Base-by-base conservation (phyloP, 2,888 invertebrate genomes). In the Phalera bucephala region DNA sequence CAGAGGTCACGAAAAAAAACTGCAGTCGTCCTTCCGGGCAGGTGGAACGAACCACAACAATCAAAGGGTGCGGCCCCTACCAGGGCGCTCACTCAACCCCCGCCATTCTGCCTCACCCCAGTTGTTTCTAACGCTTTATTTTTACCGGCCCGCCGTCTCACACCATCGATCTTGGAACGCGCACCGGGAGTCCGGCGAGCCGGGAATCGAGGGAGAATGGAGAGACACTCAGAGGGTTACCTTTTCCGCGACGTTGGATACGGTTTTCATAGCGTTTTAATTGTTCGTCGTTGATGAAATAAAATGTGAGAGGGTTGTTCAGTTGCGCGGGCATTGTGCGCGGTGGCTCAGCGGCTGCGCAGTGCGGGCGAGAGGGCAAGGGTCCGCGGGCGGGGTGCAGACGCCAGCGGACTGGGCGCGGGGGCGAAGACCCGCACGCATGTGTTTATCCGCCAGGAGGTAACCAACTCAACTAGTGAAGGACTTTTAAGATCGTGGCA, bases 31-130 rank as follows among this genome's bases (percentile, higher is more conserved):
- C 52, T 40, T 36, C 32, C 48, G 40, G 54, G 52, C 65, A 68
- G 66, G 71, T 64, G 57, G 54, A 60, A 60, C 57, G 64, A 61
- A 40, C 60, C 67, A 63, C 67, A 57, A 62, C 64, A 64, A 65
- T 56, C 59, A 63, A 70, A 80, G 81, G 83, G 83, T 75, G 82
- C 77, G 79, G 72, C 76, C 80, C 79, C 78, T 64, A 44, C 61
- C 68, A 73, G 80, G 81, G 83, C 76, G 80, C 73, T 70, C 64
- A 77, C 84, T 82, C 84, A 83, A 85, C 88, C 90, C 90, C 87
- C 82, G 87, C 81, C 86, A 81, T 84, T 79, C 74, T 79, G 80
- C 90, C 90, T 87, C 90, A 89, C 88, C 89, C 90, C 90, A 83
- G 64, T 70, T 67, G 61, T 77, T 86, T 75, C 72, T 81, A 72